Conservation (phyloP, 2,888 invertebrate species). For the Cosmia pyralina region DNA sequence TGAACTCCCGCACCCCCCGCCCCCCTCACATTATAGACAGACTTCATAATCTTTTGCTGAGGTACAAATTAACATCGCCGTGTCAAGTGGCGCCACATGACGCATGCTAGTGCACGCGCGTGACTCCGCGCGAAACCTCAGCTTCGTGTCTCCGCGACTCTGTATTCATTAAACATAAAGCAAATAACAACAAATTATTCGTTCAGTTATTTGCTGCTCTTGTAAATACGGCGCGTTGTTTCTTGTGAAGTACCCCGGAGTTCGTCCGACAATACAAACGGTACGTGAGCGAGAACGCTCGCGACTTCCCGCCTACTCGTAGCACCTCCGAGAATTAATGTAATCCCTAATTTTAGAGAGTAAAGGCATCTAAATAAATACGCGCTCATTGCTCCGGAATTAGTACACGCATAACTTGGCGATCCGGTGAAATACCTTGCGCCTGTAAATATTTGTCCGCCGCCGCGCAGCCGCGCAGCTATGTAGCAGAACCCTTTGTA, state of each 20-base stretch:
- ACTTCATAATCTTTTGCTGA: slow-evolving; percentile 40
- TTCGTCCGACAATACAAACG: neutral
- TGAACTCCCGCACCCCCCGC: slow-evolving; percentile 26
- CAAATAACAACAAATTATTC: slow-evolving; percentile 21
- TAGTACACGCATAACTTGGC: slow-evolving; percentile 52
- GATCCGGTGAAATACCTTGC: slow-evolving; percentile 42
- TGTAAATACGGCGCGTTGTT: slow-evolving; percentile 17
- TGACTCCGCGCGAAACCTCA: neutral
- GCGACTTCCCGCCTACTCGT: neutral
- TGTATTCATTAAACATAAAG: slow-evolving; percentile 12
- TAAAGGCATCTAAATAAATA: slow-evolving; percentile 50
- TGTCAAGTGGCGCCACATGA: slow-evolving; percentile 1
- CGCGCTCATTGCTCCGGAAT: slow-evolving; percentile 36
- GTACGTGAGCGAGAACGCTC: neutral
- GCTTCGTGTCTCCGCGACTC: slow-evolving; percentile 1
- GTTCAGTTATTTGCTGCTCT: slow-evolving; percentile 5
- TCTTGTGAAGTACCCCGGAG: slow-evolving; percentile 11
- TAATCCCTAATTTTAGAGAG: slow-evolving; percentile 33
- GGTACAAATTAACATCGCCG: slow-evolving; percentile 30
- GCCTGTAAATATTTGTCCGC: slow-evolving; percentile 54
- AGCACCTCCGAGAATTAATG: slow-evolving; percentile 9
- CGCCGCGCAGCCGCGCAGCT: slow-evolving; percentile 33
- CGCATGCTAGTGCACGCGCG: neutral
- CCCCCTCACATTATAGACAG: slow-evolving; percentile 20
- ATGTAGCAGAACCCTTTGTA: slow-evolving; percentile 52